Evolutionary conservation across 1,140 invertebrate genomes (phyloP), one percentile per base, ranked within the genome.

Genomic region (Trachymyrmex cornetzi): DNA sequence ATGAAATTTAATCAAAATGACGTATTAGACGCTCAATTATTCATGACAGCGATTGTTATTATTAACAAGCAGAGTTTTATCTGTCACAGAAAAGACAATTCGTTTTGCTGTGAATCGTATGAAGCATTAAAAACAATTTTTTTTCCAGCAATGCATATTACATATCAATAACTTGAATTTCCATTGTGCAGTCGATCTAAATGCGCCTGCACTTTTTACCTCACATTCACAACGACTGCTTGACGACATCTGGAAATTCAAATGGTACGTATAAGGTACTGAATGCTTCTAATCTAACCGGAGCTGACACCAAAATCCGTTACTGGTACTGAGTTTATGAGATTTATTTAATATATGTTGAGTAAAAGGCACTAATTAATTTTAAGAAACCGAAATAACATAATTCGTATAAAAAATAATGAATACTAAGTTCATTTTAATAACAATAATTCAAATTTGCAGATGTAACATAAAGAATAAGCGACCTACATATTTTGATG

Each of bases 1-100:
- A 84, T 75, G 55, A 84, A 84, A 84, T 84, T 84, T 84, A 84
- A 84, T 84, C 69, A 84, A 75, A 82, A 84, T 84, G 80, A 84
- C 69, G 80, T 84, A 84, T 84, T 84, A 84, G 80, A 61, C 44
- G 80, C n/a, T 75, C 80, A 74, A 84, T 84, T 84, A 84, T 84
- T 84, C 55, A 84, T 61, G 69, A 75, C 55, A 63, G 55, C 55
- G 55, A 84, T 84, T 84, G 53, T 75, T 84, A 61, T 82, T 82
- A 82, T 75, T 63, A 61, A 84, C 55, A 24, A 34, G 55, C 55
- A 34, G 55, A 53, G 67, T 74, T 74, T 53, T 24, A 72, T 48
- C 27, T 55, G 27, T 63, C 24, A 34, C 12, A 27, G 9, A n/a
- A 84, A 84, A 75, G 57, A 84, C 69, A 48, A 7, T 74, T 82